Evolutionary conservation across 2,113 vertebrate genomes (phyloP).

Genomic region (Prolemur simus): DNA sequence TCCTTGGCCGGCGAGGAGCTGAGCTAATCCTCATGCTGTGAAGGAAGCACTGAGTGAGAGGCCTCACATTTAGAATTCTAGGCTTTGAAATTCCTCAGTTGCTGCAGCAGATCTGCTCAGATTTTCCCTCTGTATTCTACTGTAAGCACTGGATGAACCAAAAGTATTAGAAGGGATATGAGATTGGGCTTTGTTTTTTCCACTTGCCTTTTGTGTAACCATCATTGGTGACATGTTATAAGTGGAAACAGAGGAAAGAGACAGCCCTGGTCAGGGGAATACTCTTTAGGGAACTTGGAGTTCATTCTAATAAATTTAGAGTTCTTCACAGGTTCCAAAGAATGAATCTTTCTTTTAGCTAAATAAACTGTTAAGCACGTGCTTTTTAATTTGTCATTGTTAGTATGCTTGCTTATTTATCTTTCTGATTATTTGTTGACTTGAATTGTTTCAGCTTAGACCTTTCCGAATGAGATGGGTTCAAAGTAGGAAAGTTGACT

Average conservation of each 20-base stretch:
- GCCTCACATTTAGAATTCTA: not conserved
- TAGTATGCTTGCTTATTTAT: not conserved
- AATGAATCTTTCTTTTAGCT: constrained; percentile 69
- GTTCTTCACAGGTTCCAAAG: constrained; percentile 66
- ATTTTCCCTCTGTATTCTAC: not conserved
- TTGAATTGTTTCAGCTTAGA: not conserved
- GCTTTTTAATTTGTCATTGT: not conserved
- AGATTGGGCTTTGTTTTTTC: not conserved
- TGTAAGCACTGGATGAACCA: not conserved
- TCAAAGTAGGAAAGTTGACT: constrained; percentile 56
- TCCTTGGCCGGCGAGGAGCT: not conserved
- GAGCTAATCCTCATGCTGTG: not conserved
- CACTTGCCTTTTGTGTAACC: not conserved
- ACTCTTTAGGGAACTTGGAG: not conserved
- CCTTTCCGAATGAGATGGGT: constrained; percentile 39
- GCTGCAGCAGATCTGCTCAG: not conserved
- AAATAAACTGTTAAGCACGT: constrained; percentile 55
- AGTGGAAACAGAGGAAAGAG: not conserved
- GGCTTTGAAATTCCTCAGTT: not conserved
- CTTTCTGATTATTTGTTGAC: not conserved
- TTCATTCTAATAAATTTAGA: constrained; percentile 70
- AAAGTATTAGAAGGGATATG: not conserved
- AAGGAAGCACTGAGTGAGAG: no score
- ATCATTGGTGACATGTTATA: not conserved
- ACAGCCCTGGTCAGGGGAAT: not conserved